phyloP scores from a whole-genome alignment of 2,888 invertebrate species.

The Diachrysia chrysitis region DNA sequence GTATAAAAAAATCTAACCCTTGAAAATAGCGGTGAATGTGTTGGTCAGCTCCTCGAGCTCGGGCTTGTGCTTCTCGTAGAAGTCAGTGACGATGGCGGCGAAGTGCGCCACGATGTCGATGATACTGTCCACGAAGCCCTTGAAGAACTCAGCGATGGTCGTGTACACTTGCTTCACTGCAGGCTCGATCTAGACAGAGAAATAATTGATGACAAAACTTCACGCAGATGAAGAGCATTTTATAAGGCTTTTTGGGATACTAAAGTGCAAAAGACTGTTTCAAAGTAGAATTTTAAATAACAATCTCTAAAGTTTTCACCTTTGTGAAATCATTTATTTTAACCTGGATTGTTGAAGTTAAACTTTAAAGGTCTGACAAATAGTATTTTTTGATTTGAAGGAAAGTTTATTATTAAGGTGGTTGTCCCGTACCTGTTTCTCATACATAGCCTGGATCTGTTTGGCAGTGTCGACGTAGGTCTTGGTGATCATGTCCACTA shows the following conservation, averaged over 20 bases:
- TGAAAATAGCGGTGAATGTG: conserved; percentile 85
- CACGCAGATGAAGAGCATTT: too few species aligned
- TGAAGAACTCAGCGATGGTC: conserved; percentile 74
- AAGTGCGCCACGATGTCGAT: conserved; percentile 86
- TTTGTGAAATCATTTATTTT: too few species aligned
- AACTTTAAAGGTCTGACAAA: too few species aligned
- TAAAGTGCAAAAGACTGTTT: too few species aligned
- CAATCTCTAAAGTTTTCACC: too few species aligned
- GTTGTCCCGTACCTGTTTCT: conserved; percentile 70
- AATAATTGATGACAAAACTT: conserved; percentile 7
- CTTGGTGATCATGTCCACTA: conserved; percentile 71
- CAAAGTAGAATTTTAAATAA: too few species aligned
- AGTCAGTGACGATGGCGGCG: conserved; percentile 85
- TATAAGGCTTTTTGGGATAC: too few species aligned
- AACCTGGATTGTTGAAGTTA: too few species aligned
- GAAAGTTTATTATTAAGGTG: neutral
- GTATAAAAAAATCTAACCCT: too few species aligned
- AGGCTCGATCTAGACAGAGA: conserved; percentile 73
- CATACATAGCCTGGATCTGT: conserved; percentile 74
- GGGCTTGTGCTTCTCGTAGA: conserved; percentile 91
- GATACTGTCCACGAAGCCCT: conserved; percentile 78
- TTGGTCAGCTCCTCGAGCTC: conserved; percentile 90
- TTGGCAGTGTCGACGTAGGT: conserved; percentile 65
- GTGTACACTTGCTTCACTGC: conserved; percentile 76
- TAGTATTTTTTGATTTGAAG: too few species aligned